Conservation (phyloP, 2,113 vertebrate species). For the Sialia sialis region DNA sequence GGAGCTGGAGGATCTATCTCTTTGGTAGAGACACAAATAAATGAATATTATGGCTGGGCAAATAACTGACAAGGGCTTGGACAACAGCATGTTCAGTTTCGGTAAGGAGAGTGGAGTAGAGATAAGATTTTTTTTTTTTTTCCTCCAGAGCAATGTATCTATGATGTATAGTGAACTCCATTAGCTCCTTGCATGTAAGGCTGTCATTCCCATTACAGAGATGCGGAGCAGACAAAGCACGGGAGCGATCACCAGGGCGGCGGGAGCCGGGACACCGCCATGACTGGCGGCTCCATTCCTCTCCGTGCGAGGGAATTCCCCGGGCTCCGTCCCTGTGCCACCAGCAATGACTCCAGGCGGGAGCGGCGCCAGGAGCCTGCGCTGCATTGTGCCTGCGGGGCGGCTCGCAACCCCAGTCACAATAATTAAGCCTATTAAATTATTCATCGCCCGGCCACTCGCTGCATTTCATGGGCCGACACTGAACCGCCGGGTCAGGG, state of each 20-base stretch:
- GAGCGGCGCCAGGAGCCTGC: not conserved
- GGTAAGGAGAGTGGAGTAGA: not conserved
- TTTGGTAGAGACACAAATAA: not conserved
- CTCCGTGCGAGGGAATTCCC: not conserved
- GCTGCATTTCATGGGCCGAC: rapidly evolving
- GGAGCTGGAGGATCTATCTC: not conserved
- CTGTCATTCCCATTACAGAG: not conserved
- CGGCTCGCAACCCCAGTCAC: rapidly evolving
- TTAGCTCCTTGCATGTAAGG: not conserved
- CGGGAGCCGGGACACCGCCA: not conserved
- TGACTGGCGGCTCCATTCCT: too few relatives aligned
- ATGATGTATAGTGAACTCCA: not conserved
- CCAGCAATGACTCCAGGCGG: rapidly evolving
- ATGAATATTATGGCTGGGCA: not conserved
- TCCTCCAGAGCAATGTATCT: not conserved
- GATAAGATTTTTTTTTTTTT: too few relatives aligned
- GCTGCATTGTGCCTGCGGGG: not conserved
- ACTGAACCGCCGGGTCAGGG: rapidly evolving
- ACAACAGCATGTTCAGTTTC: not conserved
- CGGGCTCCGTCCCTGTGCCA: not conserved
- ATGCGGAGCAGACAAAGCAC: not conserved
- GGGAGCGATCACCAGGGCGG: rapidly evolving
- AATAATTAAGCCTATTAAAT: not conserved
- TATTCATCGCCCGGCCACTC: not conserved
- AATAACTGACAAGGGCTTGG: not conserved